Percentiles rank a stretch among this genome's conserved stretches.
phyloP scores from a whole-genome alignment of 1,140 invertebrate species.

The Tetraneura akinire region DNA sequence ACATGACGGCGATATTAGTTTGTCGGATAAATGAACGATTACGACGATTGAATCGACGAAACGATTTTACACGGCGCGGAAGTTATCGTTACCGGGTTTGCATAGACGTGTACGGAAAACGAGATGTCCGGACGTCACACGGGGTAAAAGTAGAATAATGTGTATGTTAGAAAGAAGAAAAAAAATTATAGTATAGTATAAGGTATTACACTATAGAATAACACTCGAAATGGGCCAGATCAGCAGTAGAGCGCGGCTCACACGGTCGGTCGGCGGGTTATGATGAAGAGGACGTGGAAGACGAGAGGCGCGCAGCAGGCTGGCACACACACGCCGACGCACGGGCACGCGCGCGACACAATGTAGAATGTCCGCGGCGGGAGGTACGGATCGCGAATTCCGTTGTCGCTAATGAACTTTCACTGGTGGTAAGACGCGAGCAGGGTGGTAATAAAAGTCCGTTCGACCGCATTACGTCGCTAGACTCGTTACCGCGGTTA shows the following conservation, averaged over 20 bases:
- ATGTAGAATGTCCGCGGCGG: not conserved
- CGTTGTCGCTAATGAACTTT: no score
- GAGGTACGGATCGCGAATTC: not conserved
- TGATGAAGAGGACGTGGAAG: no score
- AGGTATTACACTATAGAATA: not conserved
- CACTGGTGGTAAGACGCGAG: no score
- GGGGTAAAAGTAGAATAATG: constrained; percentile 33
- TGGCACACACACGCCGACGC: constrained; percentile 8
- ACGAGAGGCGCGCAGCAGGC: not conserved
- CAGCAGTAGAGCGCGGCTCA: constrained; percentile 6
- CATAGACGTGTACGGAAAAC: constrained; percentile 13
- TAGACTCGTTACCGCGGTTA: not conserved
- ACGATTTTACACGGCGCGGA: not conserved
- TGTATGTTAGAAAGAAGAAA: not conserved
- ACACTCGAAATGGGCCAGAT: constrained; percentile 26
- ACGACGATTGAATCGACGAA: not conserved
- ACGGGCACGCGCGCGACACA: not conserved
- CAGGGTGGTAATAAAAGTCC: no score
- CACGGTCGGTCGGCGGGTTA: not conserved
- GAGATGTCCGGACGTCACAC: not conserved
- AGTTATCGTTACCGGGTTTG: not conserved
- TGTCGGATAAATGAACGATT: not conserved
- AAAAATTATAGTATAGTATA: no score
- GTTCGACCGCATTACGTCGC: no score
- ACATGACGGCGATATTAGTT: not conserved